Conservation (phyloP, 2,888 invertebrate genomes). For the Hemaris fuciformis region DNA sequence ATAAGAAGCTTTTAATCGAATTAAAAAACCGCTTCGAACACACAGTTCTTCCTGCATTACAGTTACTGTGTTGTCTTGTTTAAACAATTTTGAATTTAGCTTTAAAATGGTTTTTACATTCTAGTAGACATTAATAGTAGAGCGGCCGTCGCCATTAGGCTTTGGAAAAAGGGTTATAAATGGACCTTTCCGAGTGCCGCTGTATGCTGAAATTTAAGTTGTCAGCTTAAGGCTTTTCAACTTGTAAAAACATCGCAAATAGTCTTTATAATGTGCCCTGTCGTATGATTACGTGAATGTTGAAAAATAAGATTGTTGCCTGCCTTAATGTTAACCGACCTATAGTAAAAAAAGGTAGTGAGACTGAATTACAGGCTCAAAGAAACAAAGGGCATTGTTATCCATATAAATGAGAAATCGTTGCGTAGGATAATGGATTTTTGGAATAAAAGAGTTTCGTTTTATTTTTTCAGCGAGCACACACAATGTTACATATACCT, state of each 20-base stretch:
- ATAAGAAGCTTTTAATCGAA: constrained; percentile 3
- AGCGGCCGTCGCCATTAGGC: background rate
- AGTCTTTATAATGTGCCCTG: background rate
- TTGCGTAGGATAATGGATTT: constrained; percentile 14
- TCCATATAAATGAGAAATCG: constrained; percentile 12
- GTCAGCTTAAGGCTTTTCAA: background rate
- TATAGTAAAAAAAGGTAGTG: constrained; percentile 5
- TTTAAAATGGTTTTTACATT: background rate
- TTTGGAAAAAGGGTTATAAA: background rate
- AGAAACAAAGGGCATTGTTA: constrained; percentile 15
- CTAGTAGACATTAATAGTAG: constrained; percentile 3
- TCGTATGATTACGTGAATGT: background rate
- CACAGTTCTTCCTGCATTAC: background rate
- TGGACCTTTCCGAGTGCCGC: background rate
- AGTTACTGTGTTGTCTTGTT: background rate
- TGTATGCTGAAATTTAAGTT: background rate
- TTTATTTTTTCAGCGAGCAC: constrained; percentile 1
- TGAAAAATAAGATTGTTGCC: background rate
- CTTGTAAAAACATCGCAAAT: background rate
- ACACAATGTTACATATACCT: background rate
- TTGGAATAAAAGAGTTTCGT: constrained; percentile 11
- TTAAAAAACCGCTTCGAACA: background rate
- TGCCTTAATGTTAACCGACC: background rate
- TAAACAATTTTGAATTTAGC: background rate
- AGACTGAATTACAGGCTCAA: constrained; percentile 11